phyloP scores from a whole-genome alignment of 30 jellyfish, hydroid and myxozoan genomes.

The Pseudorhiza aurosa region DNA sequence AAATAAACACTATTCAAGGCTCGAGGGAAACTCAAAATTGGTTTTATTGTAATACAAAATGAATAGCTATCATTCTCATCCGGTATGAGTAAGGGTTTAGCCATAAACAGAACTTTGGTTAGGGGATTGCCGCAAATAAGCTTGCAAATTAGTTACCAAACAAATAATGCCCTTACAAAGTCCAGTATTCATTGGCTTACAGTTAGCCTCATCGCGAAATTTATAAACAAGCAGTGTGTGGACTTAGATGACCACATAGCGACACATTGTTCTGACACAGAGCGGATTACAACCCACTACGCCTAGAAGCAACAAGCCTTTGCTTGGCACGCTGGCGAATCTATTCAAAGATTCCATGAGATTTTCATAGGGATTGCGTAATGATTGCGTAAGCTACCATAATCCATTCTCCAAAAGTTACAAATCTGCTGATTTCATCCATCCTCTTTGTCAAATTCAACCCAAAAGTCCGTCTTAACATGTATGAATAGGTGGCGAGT shows the following conservation, averaged over 20 bases:
- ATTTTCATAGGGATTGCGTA: constrained; percentile 46
- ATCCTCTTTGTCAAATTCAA: constrained; percentile 17
- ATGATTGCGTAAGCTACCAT: constrained; percentile 36
- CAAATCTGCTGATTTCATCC: constrained; percentile 42
- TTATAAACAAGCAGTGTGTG: constrained; percentile 1
- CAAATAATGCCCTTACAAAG: not conserved
- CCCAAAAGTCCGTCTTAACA: constrained; percentile 27
- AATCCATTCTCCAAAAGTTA: constrained; percentile 25
- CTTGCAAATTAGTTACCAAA: constrained; percentile 17
- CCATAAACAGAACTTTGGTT: constrained; percentile 7
- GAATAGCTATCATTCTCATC: not conserved
- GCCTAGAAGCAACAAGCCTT: not conserved
- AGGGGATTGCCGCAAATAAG: not conserved
- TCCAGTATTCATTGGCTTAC: not conserved
- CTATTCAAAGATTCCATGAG: not conserved
- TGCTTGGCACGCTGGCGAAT: constrained; percentile 4
- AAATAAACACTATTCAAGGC: too few species aligned
- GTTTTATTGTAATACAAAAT: not conserved
- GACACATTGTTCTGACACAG: not conserved
- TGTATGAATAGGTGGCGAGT: constrained; percentile 31
- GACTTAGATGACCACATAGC: constrained; percentile 9
- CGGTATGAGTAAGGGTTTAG: not conserved
- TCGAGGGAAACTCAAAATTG: too few species aligned
- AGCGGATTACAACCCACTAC: constrained; percentile 3
- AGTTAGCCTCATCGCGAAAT: not conserved